These are phyloP conservation scores for Tiliacea citrago DNA, from an alignment of 2,888 invertebrate genomes.

Conservation along the genomic window DNA sequence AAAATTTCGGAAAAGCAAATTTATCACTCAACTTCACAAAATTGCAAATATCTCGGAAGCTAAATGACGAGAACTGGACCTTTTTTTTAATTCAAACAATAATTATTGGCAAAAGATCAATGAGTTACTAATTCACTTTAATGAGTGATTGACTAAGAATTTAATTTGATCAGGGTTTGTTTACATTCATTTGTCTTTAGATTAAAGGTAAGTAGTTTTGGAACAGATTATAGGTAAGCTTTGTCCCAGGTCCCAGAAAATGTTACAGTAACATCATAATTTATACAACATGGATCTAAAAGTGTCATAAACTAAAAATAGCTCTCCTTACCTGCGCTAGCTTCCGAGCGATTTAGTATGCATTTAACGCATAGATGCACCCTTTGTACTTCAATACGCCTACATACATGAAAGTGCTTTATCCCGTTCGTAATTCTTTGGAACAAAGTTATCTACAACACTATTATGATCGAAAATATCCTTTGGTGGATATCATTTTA, in stretches of 20 bases:
- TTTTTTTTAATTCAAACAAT: neutral
- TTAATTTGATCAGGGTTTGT: neutral
- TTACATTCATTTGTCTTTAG: neutral
- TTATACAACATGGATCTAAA: constrained; percentile 43
- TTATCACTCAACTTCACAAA: no score
- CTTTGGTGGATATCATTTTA: constrained; percentile 17
- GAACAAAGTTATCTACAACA: constrained; percentile 41
- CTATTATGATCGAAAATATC: constrained; percentile 41
- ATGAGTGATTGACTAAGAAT: neutral
- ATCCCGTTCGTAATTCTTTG: constrained; percentile 41
- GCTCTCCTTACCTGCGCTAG: constrained; percentile 68
- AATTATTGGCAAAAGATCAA: neutral
- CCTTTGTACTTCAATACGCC: constrained; percentile 75
- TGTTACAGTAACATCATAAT: constrained; percentile 13
- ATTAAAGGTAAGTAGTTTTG: neutral
- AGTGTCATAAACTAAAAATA: constrained; percentile 71
- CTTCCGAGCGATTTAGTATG: constrained; percentile 78
- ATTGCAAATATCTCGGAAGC: no score
- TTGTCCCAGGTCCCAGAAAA: constrained; percentile 18
- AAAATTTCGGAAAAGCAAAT: no score
- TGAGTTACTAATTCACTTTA: neutral
- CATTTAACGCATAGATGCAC: constrained; percentile 80
- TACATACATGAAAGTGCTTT: constrained; percentile 55
- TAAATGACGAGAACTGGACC: no score
- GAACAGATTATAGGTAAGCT: constrained; percentile 1